Evolutionary conservation across 2,797 vertebrate species (phyloP).

Genomic region (Acanthiza pusilla): DNA sequence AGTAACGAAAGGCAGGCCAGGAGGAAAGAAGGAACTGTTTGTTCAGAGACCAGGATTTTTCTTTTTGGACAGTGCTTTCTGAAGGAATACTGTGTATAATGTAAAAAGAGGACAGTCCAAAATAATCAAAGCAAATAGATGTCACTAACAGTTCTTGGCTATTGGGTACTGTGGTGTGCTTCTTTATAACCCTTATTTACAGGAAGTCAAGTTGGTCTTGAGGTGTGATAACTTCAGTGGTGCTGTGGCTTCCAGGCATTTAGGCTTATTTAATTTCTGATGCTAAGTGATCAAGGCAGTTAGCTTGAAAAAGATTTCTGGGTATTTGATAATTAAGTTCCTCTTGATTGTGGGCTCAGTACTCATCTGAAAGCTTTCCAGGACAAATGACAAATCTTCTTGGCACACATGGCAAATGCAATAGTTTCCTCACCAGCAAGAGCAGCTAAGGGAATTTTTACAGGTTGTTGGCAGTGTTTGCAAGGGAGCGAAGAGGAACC

Average conservation of each 20-base stretch:
- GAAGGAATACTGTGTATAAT: not conserved
- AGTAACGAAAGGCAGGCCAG: conserved; percentile 49
- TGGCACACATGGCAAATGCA: not conserved
- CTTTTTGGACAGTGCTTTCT: not conserved
- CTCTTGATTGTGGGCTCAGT: not conserved
- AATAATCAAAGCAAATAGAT: not conserved
- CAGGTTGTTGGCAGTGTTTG: not conserved
- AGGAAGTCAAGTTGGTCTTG: not conserved
- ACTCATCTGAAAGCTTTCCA: not conserved
- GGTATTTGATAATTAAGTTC: not conserved
- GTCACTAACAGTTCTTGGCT: not conserved
- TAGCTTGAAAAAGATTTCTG: not conserved
- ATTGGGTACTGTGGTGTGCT: rapidly evolving
- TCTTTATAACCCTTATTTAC: not conserved
- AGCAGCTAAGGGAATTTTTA: not conserved
- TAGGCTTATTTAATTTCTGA: not conserved
- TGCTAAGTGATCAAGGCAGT: not conserved
- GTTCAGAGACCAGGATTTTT: not conserved
- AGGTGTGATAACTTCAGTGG: not conserved
- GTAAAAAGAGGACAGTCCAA: not conserved
- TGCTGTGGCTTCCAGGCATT: not conserved
- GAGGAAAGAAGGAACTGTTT: conserved; percentile 11
- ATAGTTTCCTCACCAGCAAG: not conserved
- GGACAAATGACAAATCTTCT: not conserved
- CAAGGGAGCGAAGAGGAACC: not conserved